Base-by-base conservation (phyloP, 2,888 invertebrate species). In the Lithophane ornitopus region DNA sequence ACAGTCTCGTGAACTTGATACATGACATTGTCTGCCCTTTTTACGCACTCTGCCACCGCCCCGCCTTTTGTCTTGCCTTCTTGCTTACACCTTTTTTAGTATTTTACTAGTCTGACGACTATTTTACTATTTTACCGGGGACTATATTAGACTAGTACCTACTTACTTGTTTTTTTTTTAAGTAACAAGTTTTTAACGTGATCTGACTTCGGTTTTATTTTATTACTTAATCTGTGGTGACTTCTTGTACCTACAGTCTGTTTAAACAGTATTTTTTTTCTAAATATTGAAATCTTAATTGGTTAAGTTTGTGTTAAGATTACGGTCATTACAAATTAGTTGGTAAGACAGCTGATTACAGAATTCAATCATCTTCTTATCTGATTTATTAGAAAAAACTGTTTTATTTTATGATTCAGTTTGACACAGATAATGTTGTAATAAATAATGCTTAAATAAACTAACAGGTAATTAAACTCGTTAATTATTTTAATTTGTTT, bases 21-120 rank as follows among this genome's bases (percentile, higher is more conserved):
- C 96, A 94, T 96, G 96, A 96, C 96, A 96, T 96, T 96, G 95
- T 96, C 91, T 92, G 93, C 93, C 93, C 94, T 94, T 91, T 94
- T 93, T 94, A 95, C 95, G 95, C 95, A 94, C 93, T 76, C 83
- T 89, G 84, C 86, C 83, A 86, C 46, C 77, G 91, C 90, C 90
- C 91, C 90, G 90, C 89, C 81, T 85, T 82, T 82, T 87, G 91
- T 89, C 87, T 85, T 88, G 89, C 90, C 90, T 92, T 93, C 94
- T 93, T 93, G 85, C 86, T 75, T 70, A 74, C 66, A 68, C 78
- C 9, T 54, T 71, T 79, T 81, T 65, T 70, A 82, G 49, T 54
- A 59, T 73, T 73, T 41, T 67, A 65, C n/a, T 59, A 26, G 75
- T 61, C 62, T 16, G 62, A 63, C 61, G 9, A 70, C 58, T 70